Evolutionary conservation across 2,797 vertebrate species (phyloP), one percentile per base, ranked within the genome.

Genomic region (Megalops cyprinoides): DNA sequence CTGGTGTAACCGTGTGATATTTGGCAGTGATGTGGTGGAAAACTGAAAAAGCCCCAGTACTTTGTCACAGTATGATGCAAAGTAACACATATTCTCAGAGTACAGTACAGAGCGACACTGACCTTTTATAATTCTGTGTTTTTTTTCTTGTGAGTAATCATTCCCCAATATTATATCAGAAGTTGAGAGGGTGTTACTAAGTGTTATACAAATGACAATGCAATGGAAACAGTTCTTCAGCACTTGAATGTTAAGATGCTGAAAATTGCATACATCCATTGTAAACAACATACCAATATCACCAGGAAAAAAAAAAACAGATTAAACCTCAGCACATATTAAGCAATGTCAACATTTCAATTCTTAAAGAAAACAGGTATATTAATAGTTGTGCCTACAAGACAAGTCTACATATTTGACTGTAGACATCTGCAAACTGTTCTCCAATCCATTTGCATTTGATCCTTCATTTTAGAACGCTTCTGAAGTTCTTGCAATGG

Each of bases 1-100:
- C 84, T 83, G 87, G 91, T 88, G 90, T 78, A 77, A 85, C 74
- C 82, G 37, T 80, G 49, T 87, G 81, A 84, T 67, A 85, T 87
- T 89, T 87, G 90, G 88, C 89, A 71, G 49, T 77, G 42, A 78
- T 56, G 62, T 73, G 80, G 83, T 82, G n/a, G n/a, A 76, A 79
- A 71, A 62, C 73, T 60, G 37, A 74, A 82, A 84, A n/a, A 81
- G 56, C 65, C 46, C 74, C 25, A 87, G 88, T 83, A 88, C 87
- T 88, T 84, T 74, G 84, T 79, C 71, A 79, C 81, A 74, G 25
- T 85, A 81, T 46, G 77, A 79, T 71, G 28, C 28, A 39, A 69
- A 78, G 28, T 44, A 46, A n/a, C 34, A 42, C 4, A 25, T 37
- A 28, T 69, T 31, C 51, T 37, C 60, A 44, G 71, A 55, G 49